Percentiles rank a stretch among this genome's conserved stretches.
Conservation (phyloP, 2,113 vertebrate species). For the Falco punctatus region DNA sequence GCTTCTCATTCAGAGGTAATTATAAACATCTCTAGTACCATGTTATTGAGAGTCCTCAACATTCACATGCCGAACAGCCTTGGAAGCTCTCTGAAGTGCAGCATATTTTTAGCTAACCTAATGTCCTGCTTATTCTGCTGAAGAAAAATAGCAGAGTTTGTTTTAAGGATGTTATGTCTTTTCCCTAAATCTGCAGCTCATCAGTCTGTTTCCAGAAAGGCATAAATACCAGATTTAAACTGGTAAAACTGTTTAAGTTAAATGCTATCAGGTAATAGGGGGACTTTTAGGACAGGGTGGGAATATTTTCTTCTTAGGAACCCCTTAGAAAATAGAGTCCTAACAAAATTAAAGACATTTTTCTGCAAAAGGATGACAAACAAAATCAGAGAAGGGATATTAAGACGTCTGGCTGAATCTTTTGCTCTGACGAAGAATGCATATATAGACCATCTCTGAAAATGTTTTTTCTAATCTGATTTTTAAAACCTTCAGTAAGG, state of each 20-base stretch:
- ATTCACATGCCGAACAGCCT: not conserved
- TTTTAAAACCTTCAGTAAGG: not conserved
- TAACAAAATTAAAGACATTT: not conserved
- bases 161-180: not conserved
- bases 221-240: not conserved
- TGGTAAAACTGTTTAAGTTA: not conserved
- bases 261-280: not conserved
- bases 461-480: not conserved
- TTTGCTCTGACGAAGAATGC: not conserved
- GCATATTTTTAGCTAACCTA: not conserved
- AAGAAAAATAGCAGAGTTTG: not conserved
- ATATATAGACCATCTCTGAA: not conserved
- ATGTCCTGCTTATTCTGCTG: not conserved
- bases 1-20: constrained; percentile 4
- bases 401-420: not conserved
- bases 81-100: not conserved
- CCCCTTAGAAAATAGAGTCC: not conserved
- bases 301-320: not conserved
- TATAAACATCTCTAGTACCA: not conserved
- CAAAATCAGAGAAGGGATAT: not conserved
- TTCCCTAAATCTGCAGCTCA: not conserved
- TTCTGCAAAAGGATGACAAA: not conserved
- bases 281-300: not conserved
- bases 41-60: not conserved
- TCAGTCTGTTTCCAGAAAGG: not conserved